Evolutionary conservation across 2,888 invertebrate species (phyloP).

Genomic region (Aporophyla lueneburgensis): DNA sequence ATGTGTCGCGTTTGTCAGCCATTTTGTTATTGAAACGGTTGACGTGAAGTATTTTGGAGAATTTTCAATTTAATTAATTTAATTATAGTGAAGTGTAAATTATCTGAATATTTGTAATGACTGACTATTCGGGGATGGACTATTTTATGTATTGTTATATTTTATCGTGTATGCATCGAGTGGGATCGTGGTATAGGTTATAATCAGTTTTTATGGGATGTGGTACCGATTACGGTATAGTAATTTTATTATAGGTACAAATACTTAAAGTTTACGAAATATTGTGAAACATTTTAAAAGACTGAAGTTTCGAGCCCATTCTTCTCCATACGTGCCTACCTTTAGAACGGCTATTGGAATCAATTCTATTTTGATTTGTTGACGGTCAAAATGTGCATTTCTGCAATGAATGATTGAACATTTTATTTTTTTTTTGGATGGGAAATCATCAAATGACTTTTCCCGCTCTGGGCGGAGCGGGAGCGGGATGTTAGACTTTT

Average conservation of each 20-base stretch:
- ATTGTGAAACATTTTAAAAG: not conserved
- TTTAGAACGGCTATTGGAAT: not conserved
- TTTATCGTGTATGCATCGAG: too few relatives aligned
- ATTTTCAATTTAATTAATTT: not conserved
- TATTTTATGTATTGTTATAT: not conserved
- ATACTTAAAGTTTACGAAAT: not conserved
- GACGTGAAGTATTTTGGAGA: not conserved
- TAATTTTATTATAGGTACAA: not conserved
- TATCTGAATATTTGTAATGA: not conserved
- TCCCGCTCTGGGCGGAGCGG: too few relatives aligned
- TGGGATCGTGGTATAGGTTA: not conserved
- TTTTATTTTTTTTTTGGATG: too few relatives aligned
- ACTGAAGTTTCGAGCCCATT: not conserved
- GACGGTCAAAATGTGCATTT: not conserved
- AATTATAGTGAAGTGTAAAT: not conserved
- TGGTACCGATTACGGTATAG: not conserved
- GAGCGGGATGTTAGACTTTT: too few relatives aligned
- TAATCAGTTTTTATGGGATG: not conserved
- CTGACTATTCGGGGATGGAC: not conserved
- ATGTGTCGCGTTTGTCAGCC: constrained; percentile 14
- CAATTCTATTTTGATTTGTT: not conserved
- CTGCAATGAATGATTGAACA: not conserved
- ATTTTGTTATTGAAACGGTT: constrained; percentile 31
- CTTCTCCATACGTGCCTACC: not conserved
- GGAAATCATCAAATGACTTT: too few relatives aligned